Percentiles rank a stretch among this genome's conserved stretches.
Conservation (phyloP, 2,113 vertebrate genomes). For the Stercorarius parasiticus region DNA sequence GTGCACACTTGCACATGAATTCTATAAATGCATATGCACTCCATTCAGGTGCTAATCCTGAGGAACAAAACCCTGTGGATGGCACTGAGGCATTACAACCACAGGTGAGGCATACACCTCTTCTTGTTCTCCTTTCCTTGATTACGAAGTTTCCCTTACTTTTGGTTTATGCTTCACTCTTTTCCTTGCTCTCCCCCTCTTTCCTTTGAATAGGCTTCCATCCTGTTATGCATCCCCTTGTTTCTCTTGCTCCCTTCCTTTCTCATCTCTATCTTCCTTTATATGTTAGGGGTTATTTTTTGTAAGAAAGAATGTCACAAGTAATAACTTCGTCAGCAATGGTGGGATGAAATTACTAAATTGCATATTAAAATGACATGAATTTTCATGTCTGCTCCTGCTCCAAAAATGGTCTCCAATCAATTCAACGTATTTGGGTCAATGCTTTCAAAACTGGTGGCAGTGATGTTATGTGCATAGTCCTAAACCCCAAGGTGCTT, state of each 20-base stretch:
- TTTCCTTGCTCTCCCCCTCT: background rate
- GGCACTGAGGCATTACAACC: background rate
- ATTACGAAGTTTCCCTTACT: background rate
- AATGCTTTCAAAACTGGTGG: background rate
- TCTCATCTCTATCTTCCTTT: background rate
- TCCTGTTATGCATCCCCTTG: background rate
- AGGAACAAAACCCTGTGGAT: background rate
- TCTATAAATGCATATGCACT: background rate
- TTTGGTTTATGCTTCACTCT: background rate
- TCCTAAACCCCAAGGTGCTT: background rate
- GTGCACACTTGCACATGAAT: background rate
- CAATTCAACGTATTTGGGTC: background rate
- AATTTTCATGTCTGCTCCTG: background rate
- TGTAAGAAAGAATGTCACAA: background rate
- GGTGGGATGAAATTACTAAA: background rate
- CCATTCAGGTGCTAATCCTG: background rate
- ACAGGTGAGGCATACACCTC: background rate
- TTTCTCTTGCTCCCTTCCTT: background rate
- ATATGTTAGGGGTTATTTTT: background rate
- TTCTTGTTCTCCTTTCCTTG: background rate
- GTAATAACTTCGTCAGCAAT: background rate
- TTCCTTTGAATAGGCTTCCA: background rate
- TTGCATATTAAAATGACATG: background rate
- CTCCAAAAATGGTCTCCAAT: background rate
- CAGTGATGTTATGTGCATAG: background rate